Evolutionary conservation across 1,140 invertebrate genomes (phyloP).

Genomic region (Rhopalosiphum padi): DNA sequence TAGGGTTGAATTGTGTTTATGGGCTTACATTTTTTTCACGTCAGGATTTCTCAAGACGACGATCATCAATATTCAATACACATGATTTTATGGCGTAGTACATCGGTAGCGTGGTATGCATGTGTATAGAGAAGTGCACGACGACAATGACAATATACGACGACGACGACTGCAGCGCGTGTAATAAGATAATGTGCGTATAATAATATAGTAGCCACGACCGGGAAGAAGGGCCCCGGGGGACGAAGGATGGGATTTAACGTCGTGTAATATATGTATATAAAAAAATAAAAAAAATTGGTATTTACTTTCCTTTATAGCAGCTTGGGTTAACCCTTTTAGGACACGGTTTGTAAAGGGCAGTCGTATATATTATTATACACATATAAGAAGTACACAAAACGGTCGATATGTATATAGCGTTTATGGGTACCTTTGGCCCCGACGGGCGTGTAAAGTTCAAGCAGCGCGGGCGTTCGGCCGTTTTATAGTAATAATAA

Average conservation of each 20-base stretch:
- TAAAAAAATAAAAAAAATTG: constrained; percentile 60
- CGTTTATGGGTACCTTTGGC: not conserved
- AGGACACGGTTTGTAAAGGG: constrained; percentile 53
- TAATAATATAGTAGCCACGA: constrained; percentile 18
- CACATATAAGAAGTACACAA: constrained; percentile 25
- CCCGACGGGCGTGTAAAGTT: constrained; percentile 36
- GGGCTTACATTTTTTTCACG: not conserved
- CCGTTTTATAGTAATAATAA: not conserved
- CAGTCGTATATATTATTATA: constrained; percentile 38
- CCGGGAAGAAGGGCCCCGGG: constrained; percentile 36
- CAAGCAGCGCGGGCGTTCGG: constrained; percentile 33
- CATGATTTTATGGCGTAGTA: not conserved
- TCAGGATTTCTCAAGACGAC: not conserved
- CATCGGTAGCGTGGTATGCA: not conserved
- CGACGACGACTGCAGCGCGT: not conserved
- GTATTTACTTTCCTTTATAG: constrained; percentile 48
- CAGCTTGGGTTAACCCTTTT: constrained; percentile 49
- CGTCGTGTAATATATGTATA: not conserved
- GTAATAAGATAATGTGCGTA: not conserved
- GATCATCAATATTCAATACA: not conserved
- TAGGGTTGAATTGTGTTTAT: constrained; percentile 44
- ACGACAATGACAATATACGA: constrained; percentile 15
- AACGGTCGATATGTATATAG: not conserved
- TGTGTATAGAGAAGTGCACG: not conserved
- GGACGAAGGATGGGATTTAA: not conserved